Conservation (phyloP, 23 tunicate genomes). For the Oikopleura dioica region DNA sequence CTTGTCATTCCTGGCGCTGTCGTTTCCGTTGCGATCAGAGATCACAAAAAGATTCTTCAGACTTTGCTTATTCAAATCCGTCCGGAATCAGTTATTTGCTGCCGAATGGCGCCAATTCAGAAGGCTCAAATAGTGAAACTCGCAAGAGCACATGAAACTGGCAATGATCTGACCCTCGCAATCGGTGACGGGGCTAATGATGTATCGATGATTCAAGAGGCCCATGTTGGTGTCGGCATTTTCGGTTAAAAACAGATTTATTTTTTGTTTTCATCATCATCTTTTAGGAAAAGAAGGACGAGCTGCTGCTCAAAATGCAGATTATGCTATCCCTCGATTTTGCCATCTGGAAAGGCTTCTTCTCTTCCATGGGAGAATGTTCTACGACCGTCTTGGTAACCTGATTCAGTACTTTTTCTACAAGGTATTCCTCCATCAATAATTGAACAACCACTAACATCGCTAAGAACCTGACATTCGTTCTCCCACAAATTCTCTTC, state of each 20-base stretch:
- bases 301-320: background rate
- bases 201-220: too few species aligned
- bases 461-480: background rate
- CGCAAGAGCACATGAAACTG: background rate
- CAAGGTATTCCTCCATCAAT: too few species aligned
- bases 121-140: background rate
- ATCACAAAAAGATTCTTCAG: background rate
- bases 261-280: background rate
- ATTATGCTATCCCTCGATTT: background rate
- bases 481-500: background rate
- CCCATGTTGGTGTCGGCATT: constrained; percentile 72
- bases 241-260: background rate
- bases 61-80: background rate
- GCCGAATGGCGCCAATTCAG: too few species aligned
- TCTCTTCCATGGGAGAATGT: background rate
- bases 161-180: too few species aligned
- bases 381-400: background rate
- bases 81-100: background rate
- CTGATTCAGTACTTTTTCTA: background rate
- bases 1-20: background rate
- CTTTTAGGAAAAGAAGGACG: background rate
- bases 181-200: too few species aligned
- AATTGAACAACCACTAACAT: too few species aligned
- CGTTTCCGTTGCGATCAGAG: background rate
- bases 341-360: background rate